phyloP scores from a whole-genome alignment of 1,140 invertebrate species.

The Procambarus clarkii region DNA sequence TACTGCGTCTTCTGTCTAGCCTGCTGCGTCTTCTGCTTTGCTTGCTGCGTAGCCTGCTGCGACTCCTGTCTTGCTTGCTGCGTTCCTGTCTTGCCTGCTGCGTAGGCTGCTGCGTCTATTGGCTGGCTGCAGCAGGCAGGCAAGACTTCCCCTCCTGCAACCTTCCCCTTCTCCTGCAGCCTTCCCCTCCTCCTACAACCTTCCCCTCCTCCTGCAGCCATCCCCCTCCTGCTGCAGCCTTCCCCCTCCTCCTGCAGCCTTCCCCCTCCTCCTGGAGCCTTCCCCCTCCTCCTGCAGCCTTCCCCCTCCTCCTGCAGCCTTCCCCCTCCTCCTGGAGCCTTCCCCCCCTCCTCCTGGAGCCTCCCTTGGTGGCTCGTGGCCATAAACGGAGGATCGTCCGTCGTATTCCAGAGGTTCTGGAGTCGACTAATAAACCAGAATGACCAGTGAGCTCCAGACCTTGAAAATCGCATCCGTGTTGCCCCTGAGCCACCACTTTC shows the following conservation, averaged over 20 bases:
- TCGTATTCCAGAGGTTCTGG: neutral
- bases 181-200: neutral
- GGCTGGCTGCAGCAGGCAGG: neutral
- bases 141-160: too few relatives aligned
- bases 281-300: neutral
- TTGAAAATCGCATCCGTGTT: too few relatives aligned
- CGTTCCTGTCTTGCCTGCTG: too few relatives aligned
- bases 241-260: too few relatives aligned
- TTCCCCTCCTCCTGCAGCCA: neutral
- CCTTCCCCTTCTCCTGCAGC: neutral
- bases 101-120: neutral
- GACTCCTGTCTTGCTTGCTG: too few relatives aligned
- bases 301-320: neutral
- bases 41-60: too few relatives aligned
- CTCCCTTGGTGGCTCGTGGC: neutral
- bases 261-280: neutral
- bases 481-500: too few relatives aligned
- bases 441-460: neutral
- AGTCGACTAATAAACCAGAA: neutral
- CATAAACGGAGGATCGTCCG: neutral
- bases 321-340: neutral
- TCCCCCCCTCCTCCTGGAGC: neutral
- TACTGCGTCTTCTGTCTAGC: too few relatives aligned
- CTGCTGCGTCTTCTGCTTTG: too few relatives aligned
- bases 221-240: neutral